Percentiles rank a stretch among this genome's conserved stretches.
Evolutionary conservation across 1,140 invertebrate genomes (phyloP).

Genomic region (Elymnias hypermnestra): DNA sequence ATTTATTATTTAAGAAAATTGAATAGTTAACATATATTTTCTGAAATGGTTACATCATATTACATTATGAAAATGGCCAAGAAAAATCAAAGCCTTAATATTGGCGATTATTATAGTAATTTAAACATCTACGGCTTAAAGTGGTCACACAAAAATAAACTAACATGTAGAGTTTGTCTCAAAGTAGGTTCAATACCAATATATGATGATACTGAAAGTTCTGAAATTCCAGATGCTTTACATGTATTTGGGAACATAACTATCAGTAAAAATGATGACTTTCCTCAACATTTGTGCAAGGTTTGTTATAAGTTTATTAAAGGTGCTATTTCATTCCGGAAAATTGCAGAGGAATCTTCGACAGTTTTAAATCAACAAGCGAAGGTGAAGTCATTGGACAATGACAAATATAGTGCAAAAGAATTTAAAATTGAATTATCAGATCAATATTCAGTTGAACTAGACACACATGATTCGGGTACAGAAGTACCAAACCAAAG

Average conservation of each 20-base stretch:
- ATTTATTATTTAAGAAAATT: background rate
- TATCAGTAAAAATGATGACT: constrained; percentile 36
- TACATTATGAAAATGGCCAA: constrained; percentile 24
- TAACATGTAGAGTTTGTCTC: constrained; percentile 33
- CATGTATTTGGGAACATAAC: constrained; percentile 28
- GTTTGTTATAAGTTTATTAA: constrained; percentile 40
- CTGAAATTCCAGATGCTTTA: constrained; percentile 29
- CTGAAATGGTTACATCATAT: constrained; percentile 26
- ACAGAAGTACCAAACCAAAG: constrained; percentile 13
- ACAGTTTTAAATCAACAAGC: constrained; percentile 25
- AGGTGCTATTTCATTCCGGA: constrained; percentile 39
- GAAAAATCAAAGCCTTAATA: constrained; percentile 7
- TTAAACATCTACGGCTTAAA: background rate
- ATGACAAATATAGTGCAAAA: constrained; percentile 19
- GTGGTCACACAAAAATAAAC: constrained; percentile 7
- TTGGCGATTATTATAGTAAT: constrained; percentile 14
- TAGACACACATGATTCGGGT: constrained; percentile 6
- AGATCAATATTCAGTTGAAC: no score
- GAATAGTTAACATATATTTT: no score
- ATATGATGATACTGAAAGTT: constrained; percentile 27
- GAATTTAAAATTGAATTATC: no score
- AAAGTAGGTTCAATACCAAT: constrained; percentile 30
- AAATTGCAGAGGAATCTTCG: constrained; percentile 31
- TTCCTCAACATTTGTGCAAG: constrained; percentile 39
- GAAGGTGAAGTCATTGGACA: constrained; percentile 26